A percentile compares a stretch with the other conserved stretches of the same genome.
Evolutionary conservation across 2,113 vertebrate species (phyloP).

Genomic region (Ivindomyrus marchei): DNA sequence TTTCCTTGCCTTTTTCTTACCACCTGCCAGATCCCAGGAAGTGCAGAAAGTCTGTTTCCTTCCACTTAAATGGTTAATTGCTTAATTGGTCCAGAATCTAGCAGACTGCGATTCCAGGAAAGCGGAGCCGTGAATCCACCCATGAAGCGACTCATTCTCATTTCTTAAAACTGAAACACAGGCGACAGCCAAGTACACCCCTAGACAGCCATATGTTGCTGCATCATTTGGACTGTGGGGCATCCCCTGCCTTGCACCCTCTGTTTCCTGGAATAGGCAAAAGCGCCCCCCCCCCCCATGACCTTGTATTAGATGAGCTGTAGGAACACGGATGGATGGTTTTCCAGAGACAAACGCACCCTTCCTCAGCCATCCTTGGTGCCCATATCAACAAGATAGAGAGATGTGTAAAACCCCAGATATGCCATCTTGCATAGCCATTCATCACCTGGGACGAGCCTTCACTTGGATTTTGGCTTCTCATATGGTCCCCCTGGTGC

Average conservation of each 20-base stretch:
- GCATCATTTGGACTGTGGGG: neutral
- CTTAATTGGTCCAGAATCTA: neutral
- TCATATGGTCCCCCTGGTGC: neutral
- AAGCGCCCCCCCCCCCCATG: neutral
- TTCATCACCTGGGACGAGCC: neutral
- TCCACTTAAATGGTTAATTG: slow-evolving; percentile 6
- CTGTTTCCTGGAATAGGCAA: neutral
- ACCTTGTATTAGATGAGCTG: neutral
- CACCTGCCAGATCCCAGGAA: neutral
- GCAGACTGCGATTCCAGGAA: neutral
- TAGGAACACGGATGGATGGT: neutral
- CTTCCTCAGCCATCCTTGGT: neutral
- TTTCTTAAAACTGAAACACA: neutral
- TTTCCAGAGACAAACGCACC: neutral
- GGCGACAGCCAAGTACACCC: neutral
- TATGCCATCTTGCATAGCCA: neutral
- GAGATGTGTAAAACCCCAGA: neutral
- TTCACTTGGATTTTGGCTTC: neutral
- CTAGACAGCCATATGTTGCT: neutral
- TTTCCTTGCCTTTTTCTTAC: neutral
- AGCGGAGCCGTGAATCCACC: neutral
- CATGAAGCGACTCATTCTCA: neutral
- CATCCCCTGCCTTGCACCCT: neutral
- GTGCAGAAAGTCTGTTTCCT: neutral
- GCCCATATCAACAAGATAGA: neutral